These are phyloP conservation scores for Asteroscopus sphinx DNA, from an alignment of 2,888 invertebrate genomes.

Conservation along the genomic window DNA sequence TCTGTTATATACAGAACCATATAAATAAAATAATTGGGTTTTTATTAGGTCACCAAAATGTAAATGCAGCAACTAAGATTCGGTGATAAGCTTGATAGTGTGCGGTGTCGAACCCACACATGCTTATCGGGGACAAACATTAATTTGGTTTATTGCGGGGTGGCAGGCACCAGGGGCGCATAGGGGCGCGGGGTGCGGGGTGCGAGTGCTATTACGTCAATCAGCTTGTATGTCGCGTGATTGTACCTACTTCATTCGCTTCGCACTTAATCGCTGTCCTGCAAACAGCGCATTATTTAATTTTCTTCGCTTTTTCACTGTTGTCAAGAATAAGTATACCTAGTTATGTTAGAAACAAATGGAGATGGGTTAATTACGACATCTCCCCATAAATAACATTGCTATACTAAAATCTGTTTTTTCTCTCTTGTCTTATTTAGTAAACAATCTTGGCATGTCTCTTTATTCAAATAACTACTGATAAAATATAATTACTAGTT, in stretches of 20 bases:
- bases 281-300: constrained; percentile 49
- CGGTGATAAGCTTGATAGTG: constrained; percentile 54
- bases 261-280: constrained; percentile 49
- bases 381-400: too few species aligned
- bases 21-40: not conserved
- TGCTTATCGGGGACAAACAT: constrained; percentile 80
- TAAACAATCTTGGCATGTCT: too few species aligned
- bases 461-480: too few species aligned
- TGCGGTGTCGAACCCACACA: constrained; percentile 61
- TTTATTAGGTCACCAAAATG: constrained; percentile 24
- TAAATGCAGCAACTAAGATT: constrained; percentile 35
- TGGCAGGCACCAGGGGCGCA: constrained; percentile 52
- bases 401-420: too few species aligned
- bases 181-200: constrained; percentile 51
- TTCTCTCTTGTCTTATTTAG: too few species aligned
- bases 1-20: too few species aligned
- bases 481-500: too few species aligned
- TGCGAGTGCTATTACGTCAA: constrained; percentile 70
- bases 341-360: too few species aligned
- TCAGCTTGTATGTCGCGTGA: constrained; percentile 74
- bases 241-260: constrained; percentile 61
- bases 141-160: constrained; percentile 83
- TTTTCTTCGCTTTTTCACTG: constrained; percentile 32
- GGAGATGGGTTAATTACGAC: too few species aligned
- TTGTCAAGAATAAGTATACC: constrained; percentile 1